phyloP scores from a whole-genome alignment of 2,888 invertebrate species.

The Mythimna loreyi region DNA sequence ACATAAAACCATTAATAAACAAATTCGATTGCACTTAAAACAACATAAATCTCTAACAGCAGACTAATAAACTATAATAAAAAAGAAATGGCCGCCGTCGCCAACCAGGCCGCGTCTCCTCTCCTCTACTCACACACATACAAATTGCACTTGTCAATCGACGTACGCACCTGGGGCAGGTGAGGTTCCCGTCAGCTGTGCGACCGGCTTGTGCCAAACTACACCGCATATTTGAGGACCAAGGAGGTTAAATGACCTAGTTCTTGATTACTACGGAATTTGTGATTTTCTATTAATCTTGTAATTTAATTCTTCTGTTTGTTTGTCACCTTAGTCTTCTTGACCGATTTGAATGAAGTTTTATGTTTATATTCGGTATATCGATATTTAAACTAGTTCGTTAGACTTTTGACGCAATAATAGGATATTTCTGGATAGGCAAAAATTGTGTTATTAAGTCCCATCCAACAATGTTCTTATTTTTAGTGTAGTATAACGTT shows the following conservation, averaged over 20 bases:
- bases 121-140: conserved; percentile 61
- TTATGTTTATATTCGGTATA: too few species aligned
- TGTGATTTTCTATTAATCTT: not conserved
- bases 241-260: conserved; percentile 59
- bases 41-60: conserved; percentile 20
- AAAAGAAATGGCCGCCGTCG: conserved; percentile 39
- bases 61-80: conserved; percentile 3
- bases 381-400: too few species aligned
- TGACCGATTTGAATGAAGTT: too few species aligned
- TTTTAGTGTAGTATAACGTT: too few species aligned
- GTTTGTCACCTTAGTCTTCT: too few species aligned
- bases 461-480: too few species aligned
- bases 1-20: conserved; percentile 5
- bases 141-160: conserved; percentile 73
- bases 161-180: conserved; percentile 75
- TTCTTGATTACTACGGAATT: conserved; percentile 34
- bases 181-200: conserved; percentile 73
- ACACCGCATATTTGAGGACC: conserved; percentile 45
- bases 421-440: too few species aligned
- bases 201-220: conserved; percentile 57
- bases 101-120: conserved; percentile 47
- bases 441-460: too few species aligned
- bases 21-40: conserved; percentile 16
- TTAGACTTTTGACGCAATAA: too few species aligned
- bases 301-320: too few species aligned